A percentile compares a stretch with the other conserved stretches of the same genome.
Conservation (phyloP, 2,888 invertebrate genomes). For the Myopa testacea region DNA sequence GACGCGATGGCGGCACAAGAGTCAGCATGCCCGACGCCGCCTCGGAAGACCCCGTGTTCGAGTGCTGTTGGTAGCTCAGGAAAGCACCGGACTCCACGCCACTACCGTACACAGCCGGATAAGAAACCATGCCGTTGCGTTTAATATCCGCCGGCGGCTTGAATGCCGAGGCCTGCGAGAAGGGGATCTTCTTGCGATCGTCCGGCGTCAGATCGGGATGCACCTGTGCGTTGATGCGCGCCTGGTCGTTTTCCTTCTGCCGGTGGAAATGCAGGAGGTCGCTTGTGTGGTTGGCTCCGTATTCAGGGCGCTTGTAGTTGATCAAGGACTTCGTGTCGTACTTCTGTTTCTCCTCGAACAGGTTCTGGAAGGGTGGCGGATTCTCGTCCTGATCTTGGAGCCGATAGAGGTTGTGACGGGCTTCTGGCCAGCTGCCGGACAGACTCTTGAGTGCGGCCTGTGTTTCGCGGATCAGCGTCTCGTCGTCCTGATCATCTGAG, state of each 20-base stretch:
- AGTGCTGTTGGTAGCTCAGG: conserved; percentile 56
- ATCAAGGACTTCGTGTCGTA: conserved; percentile 54
- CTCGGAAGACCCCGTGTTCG: conserved; percentile 39
- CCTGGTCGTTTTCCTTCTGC: conserved; percentile 68
- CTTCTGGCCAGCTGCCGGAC: conserved; percentile 87
- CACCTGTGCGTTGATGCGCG: conserved; percentile 62
- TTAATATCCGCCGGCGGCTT: conserved; percentile 79
- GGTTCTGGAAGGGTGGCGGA: conserved; percentile 83
- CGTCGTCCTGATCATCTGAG: conserved; percentile 76
- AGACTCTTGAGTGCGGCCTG: conserved; percentile 88
- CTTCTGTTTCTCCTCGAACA: conserved; percentile 84
- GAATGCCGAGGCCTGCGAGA: conserved; percentile 83
- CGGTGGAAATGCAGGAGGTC: conserved; percentile 70
- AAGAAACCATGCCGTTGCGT: conserved; percentile 68
- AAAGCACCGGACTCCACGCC: conserved; percentile 48
- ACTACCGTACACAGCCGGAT: conserved; percentile 46
- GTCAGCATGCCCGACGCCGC: conserved; percentile 25
- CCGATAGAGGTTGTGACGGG: conserved; percentile 75
- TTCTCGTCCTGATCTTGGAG: conserved; percentile 80
- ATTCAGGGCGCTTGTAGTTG: conserved; percentile 29
- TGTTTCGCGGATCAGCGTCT: conserved; percentile 86
- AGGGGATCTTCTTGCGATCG: conserved; percentile 65
- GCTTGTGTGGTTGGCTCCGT: conserved; percentile 39
- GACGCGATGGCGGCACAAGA: conserved; percentile 38
- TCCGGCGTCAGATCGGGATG: conserved; percentile 44